Evolutionary conservation across 2,113 vertebrate species (phyloP).

Genomic region (Rhynchopsitta pachyrhyncha): DNA sequence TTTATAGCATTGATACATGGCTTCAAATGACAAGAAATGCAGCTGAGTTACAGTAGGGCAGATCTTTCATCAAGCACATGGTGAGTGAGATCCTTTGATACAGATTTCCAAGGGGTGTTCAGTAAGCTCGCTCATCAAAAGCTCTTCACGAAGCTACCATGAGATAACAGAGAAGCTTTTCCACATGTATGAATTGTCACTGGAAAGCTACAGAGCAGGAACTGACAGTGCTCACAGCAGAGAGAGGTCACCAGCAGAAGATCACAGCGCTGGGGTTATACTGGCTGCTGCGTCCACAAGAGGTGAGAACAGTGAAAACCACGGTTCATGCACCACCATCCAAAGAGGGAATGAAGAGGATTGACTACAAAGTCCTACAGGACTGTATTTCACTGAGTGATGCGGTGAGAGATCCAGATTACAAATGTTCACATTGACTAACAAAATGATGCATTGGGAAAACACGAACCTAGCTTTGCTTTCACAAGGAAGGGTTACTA

Average conservation of each 20-base stretch:
- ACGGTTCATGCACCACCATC: neutral
- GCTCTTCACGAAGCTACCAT: neutral
- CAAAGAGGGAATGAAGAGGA: neutral
- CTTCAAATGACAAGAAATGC: accelerated
- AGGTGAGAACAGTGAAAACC: accelerated
- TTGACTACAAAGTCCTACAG: neutral
- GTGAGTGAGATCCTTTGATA: neutral
- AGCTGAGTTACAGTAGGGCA: neutral
- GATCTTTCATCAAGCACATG: neutral
- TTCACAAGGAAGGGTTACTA: neutral
- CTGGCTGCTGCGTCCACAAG: too few species aligned
- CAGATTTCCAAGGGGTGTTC: neutral
- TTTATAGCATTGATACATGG: accelerated
- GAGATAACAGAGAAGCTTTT: neutral
- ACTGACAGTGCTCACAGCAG: neutral
- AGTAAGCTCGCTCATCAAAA: neutral
- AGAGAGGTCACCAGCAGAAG: neutral
- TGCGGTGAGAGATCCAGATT: neutral
- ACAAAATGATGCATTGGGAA: neutral
- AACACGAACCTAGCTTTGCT: neutral
- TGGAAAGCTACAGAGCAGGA: neutral
- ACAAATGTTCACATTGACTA: accelerated
- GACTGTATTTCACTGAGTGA: neutral
- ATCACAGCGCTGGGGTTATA: neutral
- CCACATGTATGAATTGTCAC: neutral